Conservation (phyloP, 2,113 vertebrate species). For the Pangasianodon gigas region DNA sequence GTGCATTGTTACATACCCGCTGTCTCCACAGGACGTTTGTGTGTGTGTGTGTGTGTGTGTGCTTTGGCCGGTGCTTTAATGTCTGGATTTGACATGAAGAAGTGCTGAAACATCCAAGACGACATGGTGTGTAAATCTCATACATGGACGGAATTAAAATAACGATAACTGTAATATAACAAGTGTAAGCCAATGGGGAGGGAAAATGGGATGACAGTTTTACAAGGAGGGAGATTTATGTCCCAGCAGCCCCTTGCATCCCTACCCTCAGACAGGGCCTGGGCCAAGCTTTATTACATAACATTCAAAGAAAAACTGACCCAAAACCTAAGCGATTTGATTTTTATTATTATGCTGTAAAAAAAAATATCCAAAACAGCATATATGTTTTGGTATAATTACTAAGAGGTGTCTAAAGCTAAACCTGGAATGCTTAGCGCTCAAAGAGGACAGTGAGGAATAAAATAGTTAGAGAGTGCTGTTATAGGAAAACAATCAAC, state of each 20-base stretch:
- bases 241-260: not conserved
- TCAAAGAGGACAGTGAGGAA: not conserved
- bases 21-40: not conserved
- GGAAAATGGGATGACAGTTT: not conserved
- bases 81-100: not conserved
- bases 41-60: not conserved
- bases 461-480: not conserved
- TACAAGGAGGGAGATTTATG: not conserved
- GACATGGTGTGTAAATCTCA: not conserved
- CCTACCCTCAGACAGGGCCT: not conserved
- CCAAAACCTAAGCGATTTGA: not conserved
- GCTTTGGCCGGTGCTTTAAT: not conserved
- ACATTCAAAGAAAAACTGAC: not conserved
- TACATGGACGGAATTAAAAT: not conserved
- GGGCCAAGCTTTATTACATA: conserved; percentile 31
- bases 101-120: not conserved
- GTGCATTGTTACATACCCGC: not conserved
- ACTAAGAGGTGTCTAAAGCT: not conserved
- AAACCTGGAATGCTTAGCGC: not conserved
- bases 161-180: not conserved
- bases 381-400: not conserved
- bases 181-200: not conserved
- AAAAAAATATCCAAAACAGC: not conserved
- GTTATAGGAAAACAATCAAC: not conserved
- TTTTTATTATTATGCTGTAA: not conserved